Conservation (phyloP, 2,888 invertebrate genomes). For the Cataglyphis rosenhaueri region DNA sequence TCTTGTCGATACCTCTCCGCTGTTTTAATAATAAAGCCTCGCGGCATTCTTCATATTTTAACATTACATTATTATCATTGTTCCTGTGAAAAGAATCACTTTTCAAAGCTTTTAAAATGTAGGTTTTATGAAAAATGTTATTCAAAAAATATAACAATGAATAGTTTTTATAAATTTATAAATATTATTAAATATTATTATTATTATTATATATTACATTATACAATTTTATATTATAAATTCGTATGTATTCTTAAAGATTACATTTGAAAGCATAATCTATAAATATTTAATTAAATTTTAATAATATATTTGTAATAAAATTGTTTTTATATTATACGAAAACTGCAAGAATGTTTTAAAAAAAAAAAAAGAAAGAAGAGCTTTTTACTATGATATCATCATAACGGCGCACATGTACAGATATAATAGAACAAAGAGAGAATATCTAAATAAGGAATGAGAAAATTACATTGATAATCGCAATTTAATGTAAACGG, state of each 20-base stretch:
- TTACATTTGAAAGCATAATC: neutral
- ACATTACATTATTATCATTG: neutral
- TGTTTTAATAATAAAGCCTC: neutral
- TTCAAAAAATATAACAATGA: neutral
- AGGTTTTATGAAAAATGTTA: neutral
- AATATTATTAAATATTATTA: neutral
- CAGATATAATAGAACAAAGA: neutral
- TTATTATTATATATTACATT: neutral
- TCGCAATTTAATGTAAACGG: conserved; percentile 28
- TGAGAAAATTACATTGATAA: conserved; percentile 1
- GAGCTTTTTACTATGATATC: neutral
- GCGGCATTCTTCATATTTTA: neutral
- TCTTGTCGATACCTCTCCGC: neutral
- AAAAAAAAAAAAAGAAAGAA: neutral
- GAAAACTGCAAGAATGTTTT: neutral
- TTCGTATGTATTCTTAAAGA: neutral
- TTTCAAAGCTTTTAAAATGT: neutral
- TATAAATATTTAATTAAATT: conserved; percentile 2
- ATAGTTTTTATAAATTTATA: neutral
- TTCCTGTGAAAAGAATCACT: neutral
- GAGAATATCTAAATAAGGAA: neutral
- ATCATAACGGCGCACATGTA: neutral
- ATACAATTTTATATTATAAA: neutral
- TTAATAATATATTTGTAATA: neutral
- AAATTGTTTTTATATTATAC: neutral